A percentile compares a stretch with the other conserved stretches of the same genome.
Evolutionary conservation across 1,140 invertebrate genomes (phyloP).

Genomic region (Polyergus mexicanus): DNA sequence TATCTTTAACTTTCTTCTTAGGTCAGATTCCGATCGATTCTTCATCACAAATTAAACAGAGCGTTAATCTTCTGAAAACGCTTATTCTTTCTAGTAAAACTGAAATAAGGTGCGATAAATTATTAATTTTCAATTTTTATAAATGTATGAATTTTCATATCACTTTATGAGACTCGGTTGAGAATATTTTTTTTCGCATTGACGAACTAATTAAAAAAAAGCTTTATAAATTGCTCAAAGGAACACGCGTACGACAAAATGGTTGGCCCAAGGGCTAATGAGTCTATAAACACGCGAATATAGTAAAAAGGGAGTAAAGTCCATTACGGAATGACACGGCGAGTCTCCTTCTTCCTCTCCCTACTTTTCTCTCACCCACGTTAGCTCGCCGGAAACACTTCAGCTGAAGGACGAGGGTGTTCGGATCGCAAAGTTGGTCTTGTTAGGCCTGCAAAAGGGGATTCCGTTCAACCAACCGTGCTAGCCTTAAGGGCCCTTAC

Average conservation of each 20-base stretch:
- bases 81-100: background rate
- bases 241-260: background rate
- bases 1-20: background rate
- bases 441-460: slow-evolving; percentile 83
- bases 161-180: too few species aligned
- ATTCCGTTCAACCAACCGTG: slow-evolving; percentile 83
- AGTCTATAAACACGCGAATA: slow-evolving; percentile 46
- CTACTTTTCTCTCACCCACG: slow-evolving; percentile 23
- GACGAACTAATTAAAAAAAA: background rate
- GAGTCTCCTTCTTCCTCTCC: background rate
- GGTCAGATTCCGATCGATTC: background rate
- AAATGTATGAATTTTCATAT: background rate
- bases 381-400: slow-evolving; percentile 68
- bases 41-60: background rate
- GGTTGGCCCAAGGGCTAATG: slow-evolving; percentile 20
- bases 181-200: background rate
- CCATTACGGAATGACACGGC: background rate
- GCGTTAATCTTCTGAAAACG: background rate
- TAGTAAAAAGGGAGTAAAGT: slow-evolving; percentile 45
- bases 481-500: slow-evolving; percentile 78
- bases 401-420: slow-evolving; percentile 70
- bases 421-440: slow-evolving; percentile 82
- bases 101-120: background rate
- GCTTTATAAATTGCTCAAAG: background rate
- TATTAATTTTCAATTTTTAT: background rate